These are phyloP conservation scores for Cavia porcellus DNA, from an alignment of 2,113 vertebrate genomes.

Conservation along the genomic window DNA sequence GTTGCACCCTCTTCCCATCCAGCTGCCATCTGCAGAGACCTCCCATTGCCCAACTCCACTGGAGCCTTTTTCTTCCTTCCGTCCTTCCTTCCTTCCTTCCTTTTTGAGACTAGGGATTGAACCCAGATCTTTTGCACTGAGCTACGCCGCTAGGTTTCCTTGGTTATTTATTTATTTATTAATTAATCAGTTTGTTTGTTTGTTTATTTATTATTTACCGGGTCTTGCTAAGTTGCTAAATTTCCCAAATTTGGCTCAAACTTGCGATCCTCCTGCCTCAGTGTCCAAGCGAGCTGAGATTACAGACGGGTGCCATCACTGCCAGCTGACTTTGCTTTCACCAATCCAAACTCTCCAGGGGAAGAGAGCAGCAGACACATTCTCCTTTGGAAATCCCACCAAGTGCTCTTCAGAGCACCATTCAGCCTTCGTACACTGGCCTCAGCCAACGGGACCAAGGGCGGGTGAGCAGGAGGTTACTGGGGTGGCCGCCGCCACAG, in stretches of 20 bases:
- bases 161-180: background rate
- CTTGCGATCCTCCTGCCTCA: background rate
- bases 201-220: background rate
- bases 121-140: background rate
- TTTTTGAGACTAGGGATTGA: background rate
- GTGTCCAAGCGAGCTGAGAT: background rate
- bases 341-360: background rate
- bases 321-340: background rate
- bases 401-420: background rate
- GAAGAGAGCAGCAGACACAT: background rate
- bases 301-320: background rate
- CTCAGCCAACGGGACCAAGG: background rate
- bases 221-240: background rate
- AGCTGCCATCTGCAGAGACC: no score
- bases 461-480: background rate
- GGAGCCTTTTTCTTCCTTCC: background rate
- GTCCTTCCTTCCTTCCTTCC: background rate
- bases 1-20: accelerated
- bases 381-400: no score
- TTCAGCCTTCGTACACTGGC: background rate
- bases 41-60: background rate
- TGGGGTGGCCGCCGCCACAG: background rate
- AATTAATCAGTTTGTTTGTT: no score
- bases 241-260: background rate
- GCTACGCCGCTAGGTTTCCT: background rate